Conservation (phyloP, 2,888 invertebrate species). For the Tipula unca region DNA sequence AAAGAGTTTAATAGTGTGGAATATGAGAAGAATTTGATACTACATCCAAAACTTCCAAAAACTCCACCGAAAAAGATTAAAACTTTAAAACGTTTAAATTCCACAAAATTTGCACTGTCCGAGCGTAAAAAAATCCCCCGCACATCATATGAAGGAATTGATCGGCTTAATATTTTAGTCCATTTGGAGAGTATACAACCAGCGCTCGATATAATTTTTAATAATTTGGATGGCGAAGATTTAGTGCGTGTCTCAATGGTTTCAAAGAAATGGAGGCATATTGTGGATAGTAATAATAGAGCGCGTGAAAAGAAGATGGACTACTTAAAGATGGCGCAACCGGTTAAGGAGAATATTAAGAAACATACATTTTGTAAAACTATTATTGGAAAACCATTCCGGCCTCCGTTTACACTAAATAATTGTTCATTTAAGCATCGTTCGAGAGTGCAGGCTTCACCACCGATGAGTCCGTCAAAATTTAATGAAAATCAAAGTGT, state of each 20-base stretch:
- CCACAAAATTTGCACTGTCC: neutral
- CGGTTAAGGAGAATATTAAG: neutral
- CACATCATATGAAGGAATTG: conserved; percentile 8
- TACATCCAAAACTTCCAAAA: neutral
- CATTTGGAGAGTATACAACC: conserved; percentile 1
- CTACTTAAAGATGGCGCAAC: neutral
- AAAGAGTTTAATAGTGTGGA: neutral
- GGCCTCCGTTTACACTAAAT: neutral
- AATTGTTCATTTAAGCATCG: neutral
- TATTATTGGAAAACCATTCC: neutral
- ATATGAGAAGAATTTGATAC: neutral
- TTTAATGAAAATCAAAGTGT: conserved; percentile 17
- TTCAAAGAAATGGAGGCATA: conserved; percentile 8
- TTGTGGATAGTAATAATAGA: neutral
- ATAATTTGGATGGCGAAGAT: neutral
- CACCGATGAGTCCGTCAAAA: neutral
- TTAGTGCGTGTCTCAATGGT: neutral
- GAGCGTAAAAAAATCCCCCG: neutral
- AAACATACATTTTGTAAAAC: neutral
- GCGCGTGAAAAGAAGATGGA: neutral
- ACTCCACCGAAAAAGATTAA: conserved; percentile 4
- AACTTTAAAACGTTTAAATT: neutral
- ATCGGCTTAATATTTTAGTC: neutral
- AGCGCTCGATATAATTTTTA: conserved; percentile 9
- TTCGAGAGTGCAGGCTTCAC: neutral